Evolutionary conservation across 2,113 vertebrate species (phyloP), one percentile per base, ranked within the genome.

Genomic region (Aphelocoma coerulescens): DNA sequence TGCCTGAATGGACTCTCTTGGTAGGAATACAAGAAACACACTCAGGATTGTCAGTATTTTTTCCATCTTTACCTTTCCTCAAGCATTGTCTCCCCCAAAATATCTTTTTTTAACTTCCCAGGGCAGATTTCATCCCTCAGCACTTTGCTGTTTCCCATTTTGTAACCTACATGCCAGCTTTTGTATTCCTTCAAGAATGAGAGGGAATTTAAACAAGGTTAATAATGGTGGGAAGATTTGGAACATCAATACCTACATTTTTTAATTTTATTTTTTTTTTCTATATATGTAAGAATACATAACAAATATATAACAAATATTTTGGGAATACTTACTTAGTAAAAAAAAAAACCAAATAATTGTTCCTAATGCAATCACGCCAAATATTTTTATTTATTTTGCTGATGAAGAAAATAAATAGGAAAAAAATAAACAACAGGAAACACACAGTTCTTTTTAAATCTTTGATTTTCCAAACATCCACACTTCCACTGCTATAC

Each of bases 331-430:
- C 8, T 44, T 62, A 8, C 44, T 44, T 11, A 46, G 6, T 14
- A 22, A 22, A 28, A 72, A 43, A 41, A 48, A 35, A 63, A 19
- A 8, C 13, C 2, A 51, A 61, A 33, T 18, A 14, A 14, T 23
- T 11, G 2, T 8, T 71, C 4, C 17, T 61, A 12, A 13, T 74
- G 19, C 32, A 44, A 41, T 15, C 3, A 27, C 0, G 0, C 1
- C 5, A 62, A 66, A 57, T 30, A 15, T 30, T 76, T 65, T 57
- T 39, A 9, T 28, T 76, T 62, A 35, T 69, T 65, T 6, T 58
- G 7, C 3, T 58, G 27, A 24, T 15, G 11, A 21, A 54, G 15
- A 61, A 76, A 66, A 69, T 10, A 44, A 62, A 54, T 8, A 57
- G 2, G 3, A 6, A 24, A 44, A 73, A 41, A 49, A 41, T 13